phyloP scores from a whole-genome alignment of 2,888 invertebrate species.

The Automeris io region DNA sequence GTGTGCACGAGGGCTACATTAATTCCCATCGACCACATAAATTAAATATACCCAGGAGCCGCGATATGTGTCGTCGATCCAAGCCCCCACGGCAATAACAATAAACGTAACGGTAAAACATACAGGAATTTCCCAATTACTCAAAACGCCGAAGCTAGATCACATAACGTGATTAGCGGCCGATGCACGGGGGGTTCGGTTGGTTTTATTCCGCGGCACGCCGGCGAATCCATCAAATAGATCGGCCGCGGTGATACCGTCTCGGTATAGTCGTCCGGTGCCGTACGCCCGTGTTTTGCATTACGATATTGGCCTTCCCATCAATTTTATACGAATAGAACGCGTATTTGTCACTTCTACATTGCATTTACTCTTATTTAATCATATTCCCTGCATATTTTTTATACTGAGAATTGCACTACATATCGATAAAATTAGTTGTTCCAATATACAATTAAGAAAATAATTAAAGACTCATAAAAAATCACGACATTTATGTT shows the following conservation, averaged over 20 bases:
- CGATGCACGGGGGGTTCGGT: conserved; percentile 36
- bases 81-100: not conserved
- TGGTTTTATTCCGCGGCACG: conserved; percentile 32
- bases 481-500: no score
- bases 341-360: conserved; percentile 27
- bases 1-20: not conserved
- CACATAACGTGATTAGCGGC: conserved; percentile 49
- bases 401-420: no score
- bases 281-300: conserved; percentile 46
- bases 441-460: no score
- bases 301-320: conserved; percentile 64
- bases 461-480: no score
- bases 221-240: conserved; percentile 66
- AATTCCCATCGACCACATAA: not conserved
- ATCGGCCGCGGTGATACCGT: conserved; percentile 56
- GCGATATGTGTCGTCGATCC: not conserved
- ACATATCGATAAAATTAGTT: no score
- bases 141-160: conserved; percentile 44
- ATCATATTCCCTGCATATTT: no score
- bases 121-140: conserved; percentile 37
- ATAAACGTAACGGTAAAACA: conserved; percentile 19
- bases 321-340: conserved; percentile 51
- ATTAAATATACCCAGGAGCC: not conserved
- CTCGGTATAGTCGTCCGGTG: conserved; percentile 50
- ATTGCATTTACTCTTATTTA: conserved; percentile 21